Conservation (phyloP, 2,797 vertebrate species). For the Gymnodraco acuticeps region DNA sequence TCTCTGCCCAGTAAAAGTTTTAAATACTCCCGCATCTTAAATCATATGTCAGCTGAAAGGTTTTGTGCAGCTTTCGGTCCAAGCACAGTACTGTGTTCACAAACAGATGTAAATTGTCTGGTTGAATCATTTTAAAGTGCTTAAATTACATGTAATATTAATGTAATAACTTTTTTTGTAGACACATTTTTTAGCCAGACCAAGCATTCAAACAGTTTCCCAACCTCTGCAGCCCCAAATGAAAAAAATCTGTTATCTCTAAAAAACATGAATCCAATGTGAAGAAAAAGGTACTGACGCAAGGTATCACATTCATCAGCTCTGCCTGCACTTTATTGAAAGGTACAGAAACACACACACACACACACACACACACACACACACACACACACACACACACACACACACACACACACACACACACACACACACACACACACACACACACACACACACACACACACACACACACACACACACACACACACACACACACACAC, state of each 20-base stretch:
- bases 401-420: slow-evolving; percentile 1
- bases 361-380: too few relatives aligned
- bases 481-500: slow-evolving; percentile 4
- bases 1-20: too few relatives aligned
- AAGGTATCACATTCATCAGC: slow-evolving; percentile 4
- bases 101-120: too few relatives aligned
- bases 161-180: too few relatives aligned
- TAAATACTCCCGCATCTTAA: too few relatives aligned
- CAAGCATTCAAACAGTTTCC: background rate
- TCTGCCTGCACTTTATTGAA: slow-evolving; percentile 12
- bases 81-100: too few relatives aligned
- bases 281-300: background rate
- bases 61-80: too few relatives aligned
- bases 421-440: slow-evolving; percentile 3
- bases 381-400: background rate
- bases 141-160: too few relatives aligned
- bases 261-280: background rate
- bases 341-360: background rate
- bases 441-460: background rate
- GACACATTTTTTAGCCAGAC: slow-evolving; percentile 1
- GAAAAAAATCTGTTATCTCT: background rate
- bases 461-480: background rate
- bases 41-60: too few relatives aligned
- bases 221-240: background rate
- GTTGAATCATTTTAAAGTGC: too few relatives aligned